Conservation (phyloP, 2,113 vertebrate genomes). For the Nycticryphes semicollaris region DNA sequence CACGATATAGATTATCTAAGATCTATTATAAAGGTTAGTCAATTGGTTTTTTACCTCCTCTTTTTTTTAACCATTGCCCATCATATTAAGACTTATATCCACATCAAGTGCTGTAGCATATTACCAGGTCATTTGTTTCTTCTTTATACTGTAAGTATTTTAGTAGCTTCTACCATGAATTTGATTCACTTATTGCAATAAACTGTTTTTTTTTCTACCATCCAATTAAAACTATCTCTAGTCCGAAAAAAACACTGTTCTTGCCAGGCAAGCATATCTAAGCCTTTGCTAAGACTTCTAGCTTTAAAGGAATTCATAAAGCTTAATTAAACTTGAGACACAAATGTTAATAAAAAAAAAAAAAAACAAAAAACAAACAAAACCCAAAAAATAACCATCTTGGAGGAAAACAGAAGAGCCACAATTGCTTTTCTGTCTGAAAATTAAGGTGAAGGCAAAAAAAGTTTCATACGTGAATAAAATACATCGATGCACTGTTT, state of each 20-base stretch:
- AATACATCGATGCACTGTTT: neutral
- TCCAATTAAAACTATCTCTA: conserved; percentile 21
- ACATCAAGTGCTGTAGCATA: neutral
- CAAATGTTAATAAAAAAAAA: neutral
- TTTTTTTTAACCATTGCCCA: neutral
- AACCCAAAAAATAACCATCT: neutral
- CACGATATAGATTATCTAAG: neutral
- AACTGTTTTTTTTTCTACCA: neutral
- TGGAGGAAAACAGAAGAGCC: neutral
- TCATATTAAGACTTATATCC: neutral
- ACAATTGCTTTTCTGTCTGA: neutral
- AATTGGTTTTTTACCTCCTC: neutral
- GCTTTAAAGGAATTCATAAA: conserved; percentile 12
- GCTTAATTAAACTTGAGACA: conserved; percentile 20
- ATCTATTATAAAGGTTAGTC: neutral
- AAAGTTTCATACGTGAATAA: neutral
- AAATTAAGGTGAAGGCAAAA: neutral
- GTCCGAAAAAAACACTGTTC: neutral
- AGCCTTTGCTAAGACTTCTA: conserved; percentile 10
- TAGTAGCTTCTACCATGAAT: conserved; percentile 6
- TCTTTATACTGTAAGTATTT: conserved; percentile 42
- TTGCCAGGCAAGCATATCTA: conserved; percentile 24
- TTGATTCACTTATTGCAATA: conserved; percentile 17
- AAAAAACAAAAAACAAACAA: too few species aligned
- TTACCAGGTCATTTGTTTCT: conserved; percentile 13